Conservation (phyloP, 2,113 vertebrate genomes). For the Gallinago undulata region DNA sequence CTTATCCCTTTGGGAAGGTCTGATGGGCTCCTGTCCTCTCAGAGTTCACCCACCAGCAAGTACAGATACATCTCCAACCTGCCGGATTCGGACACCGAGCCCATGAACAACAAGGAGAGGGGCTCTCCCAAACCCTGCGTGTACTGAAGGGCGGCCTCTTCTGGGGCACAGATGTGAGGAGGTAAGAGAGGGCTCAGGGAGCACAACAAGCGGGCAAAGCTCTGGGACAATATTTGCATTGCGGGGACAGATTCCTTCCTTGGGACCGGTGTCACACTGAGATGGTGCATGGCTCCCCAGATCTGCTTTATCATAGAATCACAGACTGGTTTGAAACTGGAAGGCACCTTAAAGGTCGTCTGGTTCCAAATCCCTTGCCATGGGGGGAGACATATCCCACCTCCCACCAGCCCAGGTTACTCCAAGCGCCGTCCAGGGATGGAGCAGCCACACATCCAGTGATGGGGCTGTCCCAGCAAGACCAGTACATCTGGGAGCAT, state of each 20-base stretch:
- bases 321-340: background rate
- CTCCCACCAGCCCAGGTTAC: background rate
- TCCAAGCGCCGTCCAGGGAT: background rate
- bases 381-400: background rate
- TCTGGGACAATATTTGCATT: rapidly evolving
- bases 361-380: background rate
- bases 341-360: background rate
- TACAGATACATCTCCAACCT: background rate
- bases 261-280: rapidly evolving
- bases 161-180: background rate
- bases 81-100: background rate
- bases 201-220: rapidly evolving
- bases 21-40: background rate
- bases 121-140: background rate
- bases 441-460: background rate
- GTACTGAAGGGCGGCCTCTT: background rate
- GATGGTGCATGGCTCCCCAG: background rate
- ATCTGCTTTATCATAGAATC: background rate
- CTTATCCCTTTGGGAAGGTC: background rate
- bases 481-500: rapidly evolving
- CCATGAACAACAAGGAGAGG: conserved; percentile 7
- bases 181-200: background rate
- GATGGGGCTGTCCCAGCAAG: background rate
- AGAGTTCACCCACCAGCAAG: conserved; percentile 4
- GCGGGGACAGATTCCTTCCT: background rate